Base-by-base conservation (phyloP, 2,113 vertebrate species). In the Cottus gobio region DNA sequence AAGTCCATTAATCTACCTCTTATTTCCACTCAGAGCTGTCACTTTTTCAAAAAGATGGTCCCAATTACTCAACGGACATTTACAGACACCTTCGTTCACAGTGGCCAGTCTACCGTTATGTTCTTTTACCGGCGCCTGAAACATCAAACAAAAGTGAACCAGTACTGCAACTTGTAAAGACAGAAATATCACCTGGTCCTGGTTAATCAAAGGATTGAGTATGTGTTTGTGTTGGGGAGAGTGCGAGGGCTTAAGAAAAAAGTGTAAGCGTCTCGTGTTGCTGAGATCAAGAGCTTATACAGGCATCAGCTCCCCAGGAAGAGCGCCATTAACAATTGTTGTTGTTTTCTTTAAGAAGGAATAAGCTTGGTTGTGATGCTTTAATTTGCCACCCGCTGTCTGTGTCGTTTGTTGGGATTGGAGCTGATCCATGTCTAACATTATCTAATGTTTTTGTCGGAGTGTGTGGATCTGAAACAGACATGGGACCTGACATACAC, bases 241-340 rank as follows among this genome's bases (percentile, higher is more conserved):
- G 71, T 18, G 16, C 62, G 26, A 71, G 67, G 12, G 16, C 62
- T 81, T 65, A 42, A 67, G 50, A 71, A 39, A 37, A 65, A 61
- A 71, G 20, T 72, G 1, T 34, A 72, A 68, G 66, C 64, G 11
- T 61, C 48, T 44, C 50, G 52, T 79, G 28, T 63, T 72, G 37
- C 11, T 34, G 22, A 78, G 82, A 74, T 84, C 82, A 90, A 83
- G 79, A 74, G 89, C 78, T 87, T 79, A 78, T 61, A 46, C 11
- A 84, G 28, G 36, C 61, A 75, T 34, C 62, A 76, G 61, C 50
- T 77, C 61, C 34, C 7, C n/a, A 44, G 62, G 26, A 88, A 71
- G 71, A 24, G 2, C 36, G 60, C 13, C 28, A 11, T 15, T 65
- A 9, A 48, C 71, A 73, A 58, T 54, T 46, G 22, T 75, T 85